Conservation (phyloP, 1,140 invertebrate species). For the Bombus polaris region DNA sequence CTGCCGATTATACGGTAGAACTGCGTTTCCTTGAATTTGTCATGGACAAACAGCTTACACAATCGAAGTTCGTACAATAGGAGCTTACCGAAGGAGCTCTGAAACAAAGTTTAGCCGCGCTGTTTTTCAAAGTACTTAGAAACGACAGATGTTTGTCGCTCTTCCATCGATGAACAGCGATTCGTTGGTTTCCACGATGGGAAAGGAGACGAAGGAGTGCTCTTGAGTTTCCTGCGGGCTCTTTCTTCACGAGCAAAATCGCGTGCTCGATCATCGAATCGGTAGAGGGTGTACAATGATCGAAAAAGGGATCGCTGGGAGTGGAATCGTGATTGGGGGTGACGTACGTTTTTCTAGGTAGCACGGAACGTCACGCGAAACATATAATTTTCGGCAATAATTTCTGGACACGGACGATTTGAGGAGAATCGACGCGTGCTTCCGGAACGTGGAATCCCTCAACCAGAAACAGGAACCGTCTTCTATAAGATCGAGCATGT, state of each 20-base stretch:
- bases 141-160: constrained; percentile 33
- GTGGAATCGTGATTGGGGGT: constrained; percentile 1
- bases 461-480: constrained; percentile 31
- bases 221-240: constrained; percentile 24
- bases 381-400: constrained; percentile 67
- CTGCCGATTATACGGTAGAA: too few species aligned
- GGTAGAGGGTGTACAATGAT: constrained; percentile 10
- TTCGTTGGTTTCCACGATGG: too few species aligned
- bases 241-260: constrained; percentile 28
- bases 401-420: constrained; percentile 72
- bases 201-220: neutral
- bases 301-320: constrained; percentile 15
- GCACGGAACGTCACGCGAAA: constrained; percentile 43
- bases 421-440: constrained; percentile 70
- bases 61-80: too few species aligned
- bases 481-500: constrained; percentile 69
- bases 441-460: constrained; percentile 62
- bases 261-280: constrained; percentile 50
- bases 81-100: too few species aligned
- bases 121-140: neutral
- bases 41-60: too few species aligned
- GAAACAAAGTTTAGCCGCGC: too few species aligned
- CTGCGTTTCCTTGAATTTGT: too few species aligned
- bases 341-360: constrained; percentile 24
- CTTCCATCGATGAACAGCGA: constrained; percentile 33